Percentiles rank a stretch among this genome's conserved stretches.
Evolutionary conservation across 2,113 vertebrate species (phyloP).

Genomic region (Lipophrys pholis): DNA sequence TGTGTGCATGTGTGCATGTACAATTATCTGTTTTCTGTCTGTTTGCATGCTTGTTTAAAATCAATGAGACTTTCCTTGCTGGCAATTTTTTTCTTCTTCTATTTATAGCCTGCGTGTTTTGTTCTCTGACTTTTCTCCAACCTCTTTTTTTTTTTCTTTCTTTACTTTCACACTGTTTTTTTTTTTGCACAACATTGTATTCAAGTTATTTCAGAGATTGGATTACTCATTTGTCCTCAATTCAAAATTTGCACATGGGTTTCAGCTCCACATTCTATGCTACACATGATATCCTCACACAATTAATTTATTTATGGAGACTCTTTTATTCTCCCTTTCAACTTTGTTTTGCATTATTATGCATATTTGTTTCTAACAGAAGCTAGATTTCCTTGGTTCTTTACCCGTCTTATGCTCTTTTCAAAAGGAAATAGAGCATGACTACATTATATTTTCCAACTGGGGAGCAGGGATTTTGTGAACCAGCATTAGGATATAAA

Average conservation of each 20-base stretch:
- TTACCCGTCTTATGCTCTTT: conserved; percentile 65
- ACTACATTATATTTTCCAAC: conserved; percentile 61
- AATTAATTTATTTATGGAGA: conserved; percentile 55
- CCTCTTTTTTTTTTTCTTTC: conserved; percentile 15
- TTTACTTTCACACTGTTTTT: background rate
- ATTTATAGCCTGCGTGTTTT: conserved; percentile 15
- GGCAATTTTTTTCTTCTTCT: conserved; percentile 27
- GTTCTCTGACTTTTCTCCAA: conserved; percentile 27
- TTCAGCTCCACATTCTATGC: conserved; percentile 43
- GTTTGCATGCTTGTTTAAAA: conserved; percentile 8
- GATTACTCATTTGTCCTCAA: conserved; percentile 50
- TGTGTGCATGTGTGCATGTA: conserved; percentile 47
- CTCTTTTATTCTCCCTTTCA: conserved; percentile 51
- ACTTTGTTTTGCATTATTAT: conserved; percentile 67
- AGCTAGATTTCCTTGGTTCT: conserved; percentile 50
- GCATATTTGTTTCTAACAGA: conserved; percentile 58
- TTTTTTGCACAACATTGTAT: background rate
- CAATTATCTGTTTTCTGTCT: conserved; percentile 47
- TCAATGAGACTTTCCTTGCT: conserved; percentile 11
- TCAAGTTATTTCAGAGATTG: conserved; percentile 51
- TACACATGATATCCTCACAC: conserved; percentile 44
- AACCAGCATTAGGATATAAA: conserved; percentile 58
- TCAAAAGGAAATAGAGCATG: conserved; percentile 76
- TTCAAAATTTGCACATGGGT: conserved; percentile 51
- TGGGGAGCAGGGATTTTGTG: conserved; percentile 55